Base-by-base conservation (phyloP, 1,140 invertebrate species). In the Panulirus ornatus region DNA sequence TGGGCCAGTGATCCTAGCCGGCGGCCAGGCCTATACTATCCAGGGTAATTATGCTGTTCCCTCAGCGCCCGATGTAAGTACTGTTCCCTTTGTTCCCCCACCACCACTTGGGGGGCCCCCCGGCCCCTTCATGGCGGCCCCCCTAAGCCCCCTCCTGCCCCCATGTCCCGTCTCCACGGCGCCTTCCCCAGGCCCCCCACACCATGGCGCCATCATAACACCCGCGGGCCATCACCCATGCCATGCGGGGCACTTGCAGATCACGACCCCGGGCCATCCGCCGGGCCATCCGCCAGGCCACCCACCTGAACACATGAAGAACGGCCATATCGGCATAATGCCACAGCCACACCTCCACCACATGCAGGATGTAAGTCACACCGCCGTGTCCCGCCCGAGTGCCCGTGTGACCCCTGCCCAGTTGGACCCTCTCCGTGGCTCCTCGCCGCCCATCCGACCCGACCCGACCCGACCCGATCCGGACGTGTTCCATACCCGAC, bases 11-110 rank as follows among this genome's bases (percentile, higher is more conserved):
- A 98, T 98, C 94, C 96, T 98, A 94, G 97, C 98, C 93, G 98
- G 98, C 93, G 98, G 98, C 94, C 91, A 92, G 76, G 98, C 98
- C 92, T 99, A 98, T 95, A 98, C 98, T 93, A 97, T 99, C 94
- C 98, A 98, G 95, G 97, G 97, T 95, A 98, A 98, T 95, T 98
- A 98, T 95, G 97, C 97, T 93, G 97, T 98, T 94, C 97, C 92
- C 89, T 92, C 92, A 94, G 91, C 91, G 70, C 89, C 91, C 44
- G 91, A 92, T 88, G 91, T 92, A 88, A 92, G 91, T 92, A 92
- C 91, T 73, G 54, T 91, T 83, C 88, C 91, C 73, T 92, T 92
- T 91, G 76, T 90, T 90, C 88, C 91, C 88, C 91, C 88, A 71
- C 91, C 91, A 84, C 91, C 91, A 78, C 85, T 84, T 75, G 91